phyloP scores from a whole-genome alignment of 2,888 invertebrate species.

The Herminia tarsipennalis region DNA sequence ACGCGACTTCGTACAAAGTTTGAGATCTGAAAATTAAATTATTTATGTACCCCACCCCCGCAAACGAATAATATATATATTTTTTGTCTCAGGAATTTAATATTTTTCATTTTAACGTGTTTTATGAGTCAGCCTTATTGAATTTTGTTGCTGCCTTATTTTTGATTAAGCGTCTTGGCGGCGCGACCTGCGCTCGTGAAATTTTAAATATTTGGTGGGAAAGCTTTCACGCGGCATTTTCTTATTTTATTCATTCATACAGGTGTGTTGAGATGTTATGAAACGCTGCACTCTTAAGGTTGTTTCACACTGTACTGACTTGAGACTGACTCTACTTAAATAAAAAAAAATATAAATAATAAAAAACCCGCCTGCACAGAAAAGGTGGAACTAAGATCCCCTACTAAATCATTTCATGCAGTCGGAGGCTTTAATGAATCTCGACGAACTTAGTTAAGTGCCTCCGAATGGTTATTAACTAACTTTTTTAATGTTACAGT shows the following conservation, averaged over 20 bases:
- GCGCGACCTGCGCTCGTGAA: constrained; percentile 44
- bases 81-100: constrained; percentile 79
- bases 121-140: constrained; percentile 76
- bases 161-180: constrained; percentile 69
- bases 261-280: constrained; percentile 38
- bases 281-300: constrained; percentile 30
- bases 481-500: no score
- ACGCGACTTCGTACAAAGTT: constrained; percentile 43
- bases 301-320: no score
- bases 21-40: constrained; percentile 66
- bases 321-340: no score
- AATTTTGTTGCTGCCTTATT: constrained; percentile 74
- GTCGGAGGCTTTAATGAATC: no score
- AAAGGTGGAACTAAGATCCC: no score
- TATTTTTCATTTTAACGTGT: constrained; percentile 77
- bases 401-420: no score
- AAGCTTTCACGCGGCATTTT: constrained; percentile 43
- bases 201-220: constrained; percentile 63
- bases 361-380: no score
- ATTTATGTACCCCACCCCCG: constrained; percentile 58
- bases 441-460: no score
- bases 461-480: no score
- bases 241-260: constrained; percentile 47
- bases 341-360: no score
- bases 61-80: constrained; percentile 58